A percentile compares a stretch with the other conserved stretches of the same genome.
Conservation (phyloP, 2,797 vertebrate species). For the Lacerta viridis region DNA sequence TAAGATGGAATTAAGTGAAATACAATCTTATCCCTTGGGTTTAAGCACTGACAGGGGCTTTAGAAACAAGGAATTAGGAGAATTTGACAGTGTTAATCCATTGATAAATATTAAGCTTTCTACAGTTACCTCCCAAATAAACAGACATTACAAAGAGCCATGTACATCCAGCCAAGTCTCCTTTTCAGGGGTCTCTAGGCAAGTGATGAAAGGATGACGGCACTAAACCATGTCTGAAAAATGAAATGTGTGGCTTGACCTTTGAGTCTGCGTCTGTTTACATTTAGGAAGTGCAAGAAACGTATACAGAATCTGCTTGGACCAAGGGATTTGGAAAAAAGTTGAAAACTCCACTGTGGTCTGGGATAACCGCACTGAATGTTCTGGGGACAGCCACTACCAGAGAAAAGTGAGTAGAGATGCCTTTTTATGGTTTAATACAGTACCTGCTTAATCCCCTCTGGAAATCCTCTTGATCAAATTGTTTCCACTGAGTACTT, state of each 20-base stretch:
- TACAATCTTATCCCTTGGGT: background rate
- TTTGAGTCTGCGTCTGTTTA: conserved; percentile 77
- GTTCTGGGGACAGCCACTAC: conserved; percentile 81
- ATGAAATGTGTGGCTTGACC: conserved; percentile 66
- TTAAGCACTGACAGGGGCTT: background rate
- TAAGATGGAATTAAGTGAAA: conserved; percentile 10
- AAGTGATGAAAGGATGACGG: conserved; percentile 38
- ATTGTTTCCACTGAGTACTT: conserved; percentile 47
- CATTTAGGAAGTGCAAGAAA: conserved; percentile 84
- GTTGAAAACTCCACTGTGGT: conserved; percentile 85
- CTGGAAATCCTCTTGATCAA: conserved; percentile 44
- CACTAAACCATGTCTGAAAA: conserved; percentile 40
- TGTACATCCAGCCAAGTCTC: conserved; percentile 36
- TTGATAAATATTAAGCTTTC: conserved; percentile 36
- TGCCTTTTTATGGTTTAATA: conserved; percentile 51
- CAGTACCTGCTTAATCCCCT: conserved; percentile 58
- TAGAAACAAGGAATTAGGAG: conserved; percentile 10
- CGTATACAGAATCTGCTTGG: conserved; percentile 88
- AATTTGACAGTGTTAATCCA: conserved; percentile 44
- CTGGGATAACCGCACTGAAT: conserved; percentile 91
- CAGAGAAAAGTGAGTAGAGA: conserved; percentile 83
- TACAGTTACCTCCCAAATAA: conserved; percentile 44
- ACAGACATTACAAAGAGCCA: conserved; percentile 44
- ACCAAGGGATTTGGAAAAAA: conserved; percentile 87
- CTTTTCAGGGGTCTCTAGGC: conserved; percentile 52